Percentiles rank a stretch among this genome's conserved stretches.
phyloP scores from a whole-genome alignment of 37 sponge, comb jelly and placozoan species.

The Corticium candelabrum region DNA sequence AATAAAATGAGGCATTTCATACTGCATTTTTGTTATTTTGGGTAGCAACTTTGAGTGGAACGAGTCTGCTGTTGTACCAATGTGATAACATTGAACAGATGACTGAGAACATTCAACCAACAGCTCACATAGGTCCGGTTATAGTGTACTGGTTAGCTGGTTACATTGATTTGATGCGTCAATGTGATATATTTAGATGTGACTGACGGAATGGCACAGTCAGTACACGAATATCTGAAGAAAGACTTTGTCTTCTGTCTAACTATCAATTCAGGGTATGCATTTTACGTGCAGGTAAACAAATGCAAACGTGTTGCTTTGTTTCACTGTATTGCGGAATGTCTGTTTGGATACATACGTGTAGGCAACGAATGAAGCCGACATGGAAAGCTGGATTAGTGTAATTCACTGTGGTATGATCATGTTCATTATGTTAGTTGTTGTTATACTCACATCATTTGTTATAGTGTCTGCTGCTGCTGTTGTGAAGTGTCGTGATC shows the following conservation, averaged over 20 bases:
- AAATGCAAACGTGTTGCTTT: background rate
- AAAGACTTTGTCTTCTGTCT: conserved; percentile 55
- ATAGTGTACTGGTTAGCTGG: too few species aligned
- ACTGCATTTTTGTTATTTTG: too few species aligned
- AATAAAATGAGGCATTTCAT: too few species aligned
- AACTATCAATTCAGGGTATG: conserved; percentile 38
- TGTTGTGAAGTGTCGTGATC: background rate
- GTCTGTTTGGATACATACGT: too few species aligned
- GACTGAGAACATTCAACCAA: too few species aligned
- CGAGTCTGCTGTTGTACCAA: too few species aligned
- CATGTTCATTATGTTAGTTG: background rate
- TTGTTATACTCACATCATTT: too few species aligned
- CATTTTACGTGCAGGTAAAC: conserved; percentile 58
- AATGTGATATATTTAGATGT: background rate
- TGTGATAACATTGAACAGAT: too few species aligned
- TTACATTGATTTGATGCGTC: too few species aligned
- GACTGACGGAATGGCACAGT: conserved; percentile 19
- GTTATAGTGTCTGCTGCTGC: background rate
- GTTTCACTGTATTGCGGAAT: too few species aligned
- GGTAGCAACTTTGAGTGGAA: too few species aligned
- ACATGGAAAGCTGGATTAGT: background rate
- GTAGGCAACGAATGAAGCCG: background rate
- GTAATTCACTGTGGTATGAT: background rate
- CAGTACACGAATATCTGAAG: conserved; percentile 44
- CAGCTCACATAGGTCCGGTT: too few species aligned